A percentile compares a stretch with the other conserved stretches of the same genome.
Evolutionary conservation across 1,140 invertebrate species (phyloP).

Genomic region (Papilio machaon): DNA sequence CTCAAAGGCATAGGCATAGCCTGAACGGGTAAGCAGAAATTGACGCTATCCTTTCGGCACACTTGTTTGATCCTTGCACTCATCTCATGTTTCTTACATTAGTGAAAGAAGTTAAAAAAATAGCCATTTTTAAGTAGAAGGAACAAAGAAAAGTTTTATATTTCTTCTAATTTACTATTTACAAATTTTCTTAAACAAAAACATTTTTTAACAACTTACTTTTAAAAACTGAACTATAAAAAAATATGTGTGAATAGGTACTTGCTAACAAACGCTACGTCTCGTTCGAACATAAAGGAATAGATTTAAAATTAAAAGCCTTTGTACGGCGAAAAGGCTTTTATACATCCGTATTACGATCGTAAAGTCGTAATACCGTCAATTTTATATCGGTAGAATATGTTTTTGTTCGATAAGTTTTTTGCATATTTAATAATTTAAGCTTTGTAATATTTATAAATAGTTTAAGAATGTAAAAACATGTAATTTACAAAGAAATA

Average conservation of each 20-base stretch:
- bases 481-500: not conserved
- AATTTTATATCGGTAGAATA: not conserved
- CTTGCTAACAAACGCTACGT: not conserved
- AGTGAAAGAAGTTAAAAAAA: too few relatives aligned
- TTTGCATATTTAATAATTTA: not conserved
- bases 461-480: not conserved
- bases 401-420: not conserved
- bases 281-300: not conserved
- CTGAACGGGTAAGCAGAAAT: too few relatives aligned
- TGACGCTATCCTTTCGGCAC: too few relatives aligned
- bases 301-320: slow-evolving; percentile 12
- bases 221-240: not conserved
- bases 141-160: too few relatives aligned
- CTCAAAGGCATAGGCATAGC: too few relatives aligned
- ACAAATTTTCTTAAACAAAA: too few relatives aligned
- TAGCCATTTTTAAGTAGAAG: too few relatives aligned
- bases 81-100: too few relatives aligned
- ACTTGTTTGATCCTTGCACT: too few relatives aligned
- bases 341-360: not conserved
- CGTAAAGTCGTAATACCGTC: not conserved
- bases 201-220: too few relatives aligned
- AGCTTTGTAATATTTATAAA: not conserved
- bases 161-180: too few relatives aligned
- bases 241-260: not conserved
- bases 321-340: not conserved